These are phyloP conservation scores for Perizoma affinitatum DNA, from an alignment of 2,888 invertebrate genomes.

Conservation along the genomic window DNA sequence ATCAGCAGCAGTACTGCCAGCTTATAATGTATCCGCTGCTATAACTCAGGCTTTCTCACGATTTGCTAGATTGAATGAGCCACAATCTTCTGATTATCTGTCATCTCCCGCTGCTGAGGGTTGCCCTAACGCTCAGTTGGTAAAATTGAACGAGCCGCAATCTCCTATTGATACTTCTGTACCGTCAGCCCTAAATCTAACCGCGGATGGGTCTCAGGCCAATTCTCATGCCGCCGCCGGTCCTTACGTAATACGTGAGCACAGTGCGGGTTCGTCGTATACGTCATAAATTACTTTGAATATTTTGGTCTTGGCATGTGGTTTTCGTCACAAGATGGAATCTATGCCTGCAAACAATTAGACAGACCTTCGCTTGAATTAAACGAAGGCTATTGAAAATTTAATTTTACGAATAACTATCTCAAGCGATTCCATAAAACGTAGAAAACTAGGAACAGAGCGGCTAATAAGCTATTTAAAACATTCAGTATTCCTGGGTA, in stretches of 20 bases:
- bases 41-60: conserved; percentile 15
- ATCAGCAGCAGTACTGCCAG: conserved; percentile 15
- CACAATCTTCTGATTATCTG: not conserved
- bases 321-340: no score
- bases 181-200: conserved; percentile 12
- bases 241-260: conserved; percentile 2
- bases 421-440: no score
- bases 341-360: no score
- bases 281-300: not conserved
- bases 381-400: no score
- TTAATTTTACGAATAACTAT: no score
- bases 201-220: not conserved
- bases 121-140: not conserved
- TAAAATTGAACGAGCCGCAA: not conserved
- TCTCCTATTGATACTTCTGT: not conserved
- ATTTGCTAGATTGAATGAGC: conserved; percentile 3
- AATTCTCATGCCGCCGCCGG: not conserved
- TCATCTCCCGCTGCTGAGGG: not conserved
- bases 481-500: no score
- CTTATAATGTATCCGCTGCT: conserved; percentile 24
- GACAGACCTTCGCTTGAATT: no score
- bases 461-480: no score
- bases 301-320: no score
- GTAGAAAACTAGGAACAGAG: no score
- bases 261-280: not conserved